A percentile compares a stretch with the other conserved stretches of the same genome.
phyloP scores from a whole-genome alignment of 37 sponge, comb jelly and placozoan species.

The Oopsacas minuta region DNA sequence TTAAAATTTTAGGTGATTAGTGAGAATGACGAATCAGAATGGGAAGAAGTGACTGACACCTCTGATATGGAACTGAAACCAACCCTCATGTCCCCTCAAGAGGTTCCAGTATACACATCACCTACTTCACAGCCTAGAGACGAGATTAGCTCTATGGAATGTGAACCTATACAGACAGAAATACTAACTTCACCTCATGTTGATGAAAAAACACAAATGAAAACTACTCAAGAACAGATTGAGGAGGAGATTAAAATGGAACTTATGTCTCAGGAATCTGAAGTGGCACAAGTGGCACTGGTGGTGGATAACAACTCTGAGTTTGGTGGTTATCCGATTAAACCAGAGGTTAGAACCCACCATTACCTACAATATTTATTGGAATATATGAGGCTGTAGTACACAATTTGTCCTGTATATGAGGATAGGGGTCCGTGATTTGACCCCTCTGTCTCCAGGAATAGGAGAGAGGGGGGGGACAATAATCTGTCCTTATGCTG shows the following conservation, averaged over 20 bases:
- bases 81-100: neutral
- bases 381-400: too few relatives aligned
- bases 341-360: neutral
- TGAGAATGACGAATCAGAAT: neutral
- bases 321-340: slow-evolving; percentile 5
- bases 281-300: neutral
- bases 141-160: neutral
- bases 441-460: too few relatives aligned
- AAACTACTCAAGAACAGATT: neutral
- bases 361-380: too few relatives aligned
- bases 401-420: too few relatives aligned
- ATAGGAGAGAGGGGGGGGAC: too few relatives aligned
- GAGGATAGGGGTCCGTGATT: too few relatives aligned
- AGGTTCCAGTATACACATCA: neutral
- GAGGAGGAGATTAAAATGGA: neutral
- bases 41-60: neutral
- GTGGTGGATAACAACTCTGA: neutral
- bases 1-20: neutral
- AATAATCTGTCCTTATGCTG: too few relatives aligned
- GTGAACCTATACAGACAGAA: neutral
- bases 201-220: neutral
- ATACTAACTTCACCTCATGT: neutral
- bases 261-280: neutral
- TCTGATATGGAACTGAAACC: neutral
- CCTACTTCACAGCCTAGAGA: neutral